Conservation (phyloP, 2,888 invertebrate species). For the Protodeltote pygarga region DNA sequence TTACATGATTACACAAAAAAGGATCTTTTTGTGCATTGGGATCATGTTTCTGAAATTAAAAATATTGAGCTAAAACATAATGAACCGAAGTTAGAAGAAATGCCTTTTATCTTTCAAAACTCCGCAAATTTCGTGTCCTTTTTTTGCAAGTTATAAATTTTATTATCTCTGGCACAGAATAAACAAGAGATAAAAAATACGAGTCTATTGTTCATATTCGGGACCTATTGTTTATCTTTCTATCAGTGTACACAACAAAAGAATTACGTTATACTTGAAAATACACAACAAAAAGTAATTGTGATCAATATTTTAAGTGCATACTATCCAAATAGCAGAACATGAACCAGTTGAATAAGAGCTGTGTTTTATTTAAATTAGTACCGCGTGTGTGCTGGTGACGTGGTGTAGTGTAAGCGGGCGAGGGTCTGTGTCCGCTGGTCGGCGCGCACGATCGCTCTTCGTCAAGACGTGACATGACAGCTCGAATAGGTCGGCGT, state of each 20-base stretch:
- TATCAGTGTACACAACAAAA: not conserved
- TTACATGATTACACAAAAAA: too few relatives aligned
- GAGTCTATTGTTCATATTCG: constrained; percentile 1
- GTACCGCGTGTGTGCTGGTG: not conserved
- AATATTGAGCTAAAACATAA: constrained; percentile 1
- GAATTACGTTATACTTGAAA: constrained; percentile 4
- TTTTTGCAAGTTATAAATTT: constrained; percentile 9
- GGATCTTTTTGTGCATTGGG: constrained; percentile 1
- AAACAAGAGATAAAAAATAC: constrained; percentile 1
- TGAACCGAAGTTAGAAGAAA: too few relatives aligned
- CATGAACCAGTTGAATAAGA: constrained; percentile 17
- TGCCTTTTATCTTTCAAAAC: constrained; percentile 19
- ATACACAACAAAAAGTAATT: constrained; percentile 22
- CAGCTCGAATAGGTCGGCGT: constrained; percentile 30
- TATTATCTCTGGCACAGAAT: constrained; percentile 4
- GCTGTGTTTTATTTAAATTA: constrained; percentile 1
- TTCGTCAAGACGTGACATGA: constrained; percentile 34
- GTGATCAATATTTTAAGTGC: constrained; percentile 35
- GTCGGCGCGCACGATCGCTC: constrained; percentile 28
- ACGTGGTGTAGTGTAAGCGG: not conserved
- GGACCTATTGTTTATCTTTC: not conserved
- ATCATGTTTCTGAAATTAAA: constrained; percentile 6
- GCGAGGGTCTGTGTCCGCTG: not conserved
- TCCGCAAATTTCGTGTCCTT: constrained; percentile 14
- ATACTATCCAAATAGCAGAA: constrained; percentile 24